phyloP scores from a whole-genome alignment of 2,113 vertebrate genomes.

The Oryzias curvinotus region DNA sequence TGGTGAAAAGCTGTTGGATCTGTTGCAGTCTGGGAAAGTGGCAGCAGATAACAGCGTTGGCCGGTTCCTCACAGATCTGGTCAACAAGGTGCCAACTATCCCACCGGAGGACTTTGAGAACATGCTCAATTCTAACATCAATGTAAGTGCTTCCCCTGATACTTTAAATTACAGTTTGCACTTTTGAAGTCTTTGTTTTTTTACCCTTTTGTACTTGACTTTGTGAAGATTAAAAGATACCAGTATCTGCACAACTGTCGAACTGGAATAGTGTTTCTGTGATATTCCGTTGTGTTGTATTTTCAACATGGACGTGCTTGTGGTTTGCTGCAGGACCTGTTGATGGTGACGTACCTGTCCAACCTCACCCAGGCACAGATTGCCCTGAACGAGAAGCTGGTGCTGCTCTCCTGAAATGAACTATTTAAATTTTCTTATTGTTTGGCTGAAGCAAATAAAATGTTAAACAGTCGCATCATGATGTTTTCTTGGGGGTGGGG shows the following conservation, averaged over 20 bases:
- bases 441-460: slow-evolving; percentile 57
- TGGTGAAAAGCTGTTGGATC: slow-evolving; percentile 20
- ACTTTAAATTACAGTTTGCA: background rate
- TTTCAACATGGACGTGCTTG: slow-evolving; percentile 34
- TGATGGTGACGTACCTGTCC: slow-evolving; percentile 96
- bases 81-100: slow-evolving; percentile 97
- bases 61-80: slow-evolving; percentile 94
- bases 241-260: background rate
- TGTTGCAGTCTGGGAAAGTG: slow-evolving; percentile 90
- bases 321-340: slow-evolving; percentile 80
- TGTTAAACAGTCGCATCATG: slow-evolving; percentile 36
- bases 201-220: background rate
- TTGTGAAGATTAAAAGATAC: background rate
- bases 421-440: slow-evolving; percentile 67
- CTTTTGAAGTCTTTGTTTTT: background rate
- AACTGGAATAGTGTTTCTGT: background rate
- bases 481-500: background rate
- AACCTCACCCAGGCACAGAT: slow-evolving; percentile 96
- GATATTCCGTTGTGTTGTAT: background rate
- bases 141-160: slow-evolving; percentile 78
- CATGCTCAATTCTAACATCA: slow-evolving; percentile 99
- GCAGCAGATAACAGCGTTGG: slow-evolving; percentile 94
- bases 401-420: slow-evolving; percentile 63
- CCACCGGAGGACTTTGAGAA: slow-evolving; percentile 94
- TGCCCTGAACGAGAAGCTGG: slow-evolving; percentile 92